Base-by-base conservation (phyloP, 2,113 vertebrate genomes). In the Rattus rattus region DNA sequence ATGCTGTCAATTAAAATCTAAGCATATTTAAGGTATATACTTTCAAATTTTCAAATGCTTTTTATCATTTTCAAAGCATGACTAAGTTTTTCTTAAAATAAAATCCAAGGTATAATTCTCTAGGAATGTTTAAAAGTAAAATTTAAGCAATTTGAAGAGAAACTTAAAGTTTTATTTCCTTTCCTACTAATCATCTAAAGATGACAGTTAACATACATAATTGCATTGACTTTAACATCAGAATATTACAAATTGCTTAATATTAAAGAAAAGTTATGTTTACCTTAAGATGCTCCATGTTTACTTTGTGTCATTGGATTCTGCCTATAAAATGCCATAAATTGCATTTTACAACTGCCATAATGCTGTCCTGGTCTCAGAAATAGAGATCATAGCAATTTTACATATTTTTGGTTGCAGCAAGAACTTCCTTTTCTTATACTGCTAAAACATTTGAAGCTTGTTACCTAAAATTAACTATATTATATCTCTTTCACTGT, bases 311-410 rank as follows among this genome's bases (percentile, higher is more conserved):
- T 30, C 90, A n/a, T 49, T 20, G 47, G 49, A 95, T 75, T 65
- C 39, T 81, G 19, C n/a, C 20, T 90, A 30, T 83, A 72, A 67
- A 90, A 76, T 90, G 83, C 30, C 30, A n/a, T 49, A 81, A 70
- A 67, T 83, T 86, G 9, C 39, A 26, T 56, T 33, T 67, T 73
- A 70, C 1, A 20, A 67, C 26, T 83, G 2, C 3, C 2, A 88
- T 95, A 92, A 96, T 49, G 47, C 30, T 92, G 16, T 54, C 24
- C 87, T 52, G 10, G 49, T 95, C 24, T 90, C 19, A 90, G 87
- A 28, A 83, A 93, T 2, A 87, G 26, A 92, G 0, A 43, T 92
- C 28, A 92, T 7, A 72, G 39, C 9, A 94, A 39, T 90, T 65
- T 65, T 72, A 72, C 11, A 76, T 54, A 67, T 81, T 84, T 28